These are phyloP conservation scores for Sphaerophoria rueppellii DNA, from an alignment of 2,888 invertebrate genomes.

Conservation along the genomic window DNA sequence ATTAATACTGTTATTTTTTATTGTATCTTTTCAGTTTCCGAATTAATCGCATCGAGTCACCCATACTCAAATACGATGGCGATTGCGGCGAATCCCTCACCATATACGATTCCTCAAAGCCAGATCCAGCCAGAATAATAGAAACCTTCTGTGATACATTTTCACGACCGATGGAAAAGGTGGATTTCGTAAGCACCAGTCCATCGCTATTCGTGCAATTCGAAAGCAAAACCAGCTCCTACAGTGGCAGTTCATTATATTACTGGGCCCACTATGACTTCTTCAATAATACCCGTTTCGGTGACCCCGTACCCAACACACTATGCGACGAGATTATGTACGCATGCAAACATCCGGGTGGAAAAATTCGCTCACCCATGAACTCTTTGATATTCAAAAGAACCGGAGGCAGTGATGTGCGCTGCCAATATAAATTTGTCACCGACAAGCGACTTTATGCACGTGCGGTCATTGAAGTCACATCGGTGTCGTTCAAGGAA, in stretches of 20 bases:
- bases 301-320: constrained; percentile 90
- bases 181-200: constrained; percentile 94
- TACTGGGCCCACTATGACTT: constrained; percentile 98
- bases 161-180: constrained; percentile 95
- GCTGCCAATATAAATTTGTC: no score
- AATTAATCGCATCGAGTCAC: constrained; percentile 87
- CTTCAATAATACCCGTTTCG: constrained; percentile 94
- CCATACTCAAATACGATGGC: constrained; percentile 92
- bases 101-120: constrained; percentile 83
- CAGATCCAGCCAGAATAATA: constrained; percentile 94
- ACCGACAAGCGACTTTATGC: constrained; percentile 86
- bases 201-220: constrained; percentile 86
- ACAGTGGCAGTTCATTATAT: constrained; percentile 95
- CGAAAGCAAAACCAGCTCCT: constrained; percentile 91
- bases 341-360: constrained; percentile 83
- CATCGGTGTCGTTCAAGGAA: constrained; percentile 92
- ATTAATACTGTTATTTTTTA: constrained; percentile 35
- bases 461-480: constrained; percentile 88
- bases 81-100: constrained; percentile 77
- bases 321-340: constrained; percentile 91
- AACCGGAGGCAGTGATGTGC: constrained; percentile 86
- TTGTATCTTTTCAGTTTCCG: no score
- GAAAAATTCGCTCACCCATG: constrained; percentile 90
- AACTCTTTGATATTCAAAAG: constrained; percentile 94
- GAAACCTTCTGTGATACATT: constrained; percentile 97